Base-by-base conservation (phyloP, 53 echinoderm and acorn worm genomes). In the Holothuria scabra region DNA sequence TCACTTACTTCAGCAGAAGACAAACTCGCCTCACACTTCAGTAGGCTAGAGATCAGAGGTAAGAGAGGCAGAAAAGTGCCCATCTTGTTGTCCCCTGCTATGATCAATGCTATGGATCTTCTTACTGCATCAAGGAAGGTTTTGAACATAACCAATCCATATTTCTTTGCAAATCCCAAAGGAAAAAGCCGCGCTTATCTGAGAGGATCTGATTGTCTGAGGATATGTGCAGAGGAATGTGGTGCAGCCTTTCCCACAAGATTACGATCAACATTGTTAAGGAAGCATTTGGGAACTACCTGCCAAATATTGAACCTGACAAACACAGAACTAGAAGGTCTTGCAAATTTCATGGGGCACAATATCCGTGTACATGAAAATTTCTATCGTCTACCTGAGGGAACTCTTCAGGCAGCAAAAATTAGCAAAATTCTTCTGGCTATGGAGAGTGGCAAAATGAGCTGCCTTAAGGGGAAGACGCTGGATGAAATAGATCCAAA, bases 331-430 rank as follows among this genome's bases (percentile, higher is more conserved):
- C 35, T 35, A 35, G 35, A 35, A 35, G 35, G 35, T 6, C 35
- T 35, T 6, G 35, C 35, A 35, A 35, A 35, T 76, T 76, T 76
- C 30, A 76, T 76, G 56, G 56, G 76, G 5, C 76, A 76, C 28
- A 76, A 76, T 57, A 74, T 74, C 10, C 5, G 75, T 7, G 75
- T 74, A 9, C 75, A 74, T 21, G 75, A 74, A 28, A 46, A 52
- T 11, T 74, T 46, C 28, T 74, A 74, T 48, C 21, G 75, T 8
- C 5, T 74, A 26, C 48, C 22, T 3, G 75, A 52, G 49, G 75
- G 75, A 2, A 74, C 52, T 21, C 9, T 49, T 22, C 75, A 74
- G 16, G 76, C 57, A 28, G 76, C 76, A 49, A 76, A 76, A 76
- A 30, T 56, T 14, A 56, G 56, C 28, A 76, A 76, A 19, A 29